Evolutionary conservation across 2,113 vertebrate genomes (phyloP).

Genomic region (Elephantulus edwardii): DNA sequence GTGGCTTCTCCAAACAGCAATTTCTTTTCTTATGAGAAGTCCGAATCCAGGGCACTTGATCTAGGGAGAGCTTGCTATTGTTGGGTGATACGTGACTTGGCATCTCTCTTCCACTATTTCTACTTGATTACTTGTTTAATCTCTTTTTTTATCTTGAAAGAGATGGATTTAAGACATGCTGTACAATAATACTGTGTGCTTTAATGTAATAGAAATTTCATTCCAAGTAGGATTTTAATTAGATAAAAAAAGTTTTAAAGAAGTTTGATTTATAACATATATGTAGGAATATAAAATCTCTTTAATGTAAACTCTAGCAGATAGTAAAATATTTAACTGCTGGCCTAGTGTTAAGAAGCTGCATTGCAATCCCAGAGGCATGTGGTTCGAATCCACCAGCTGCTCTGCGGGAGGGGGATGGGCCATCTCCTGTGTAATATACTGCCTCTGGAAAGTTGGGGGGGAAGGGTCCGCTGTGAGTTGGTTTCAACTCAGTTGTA

Average conservation of each 20-base stretch:
- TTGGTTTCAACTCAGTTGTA: too few relatives aligned
- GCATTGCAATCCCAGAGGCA: too few relatives aligned
- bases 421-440: too few relatives aligned
- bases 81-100: not conserved
- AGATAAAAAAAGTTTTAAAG: not conserved
- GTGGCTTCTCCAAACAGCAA: not conserved
- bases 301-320: not conserved
- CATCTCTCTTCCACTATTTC: not conserved
- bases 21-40: not conserved
- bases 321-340: conserved; percentile 46
- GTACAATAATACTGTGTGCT: not conserved
- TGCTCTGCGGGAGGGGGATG: too few relatives aligned
- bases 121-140: not conserved
- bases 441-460: too few relatives aligned
- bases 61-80: not conserved
- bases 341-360: too few relatives aligned
- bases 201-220: not conserved
- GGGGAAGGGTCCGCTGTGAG: too few relatives aligned
- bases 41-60: not conserved
- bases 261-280: not conserved
- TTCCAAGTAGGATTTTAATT: not conserved
- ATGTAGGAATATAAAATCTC: not conserved
- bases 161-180: not conserved
- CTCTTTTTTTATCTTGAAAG: not conserved
- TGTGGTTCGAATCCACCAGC: too few relatives aligned